These are phyloP conservation scores for Platyscapa corneri DNA, from an alignment of 1,140 invertebrate species.

Conservation along the genomic window DNA sequence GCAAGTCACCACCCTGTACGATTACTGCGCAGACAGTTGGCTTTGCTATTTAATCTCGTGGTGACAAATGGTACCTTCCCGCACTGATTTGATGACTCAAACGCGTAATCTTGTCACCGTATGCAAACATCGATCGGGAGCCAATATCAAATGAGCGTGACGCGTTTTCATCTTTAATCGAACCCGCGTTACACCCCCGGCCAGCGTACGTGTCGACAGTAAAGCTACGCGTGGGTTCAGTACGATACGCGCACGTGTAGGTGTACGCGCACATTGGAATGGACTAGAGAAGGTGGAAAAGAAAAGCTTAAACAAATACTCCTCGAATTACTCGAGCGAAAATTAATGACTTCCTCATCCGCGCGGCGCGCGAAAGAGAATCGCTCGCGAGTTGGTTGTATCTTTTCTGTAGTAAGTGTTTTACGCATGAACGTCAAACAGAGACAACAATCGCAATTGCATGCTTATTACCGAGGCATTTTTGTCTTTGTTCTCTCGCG, in stretches of 20 bases:
- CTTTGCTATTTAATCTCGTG: slow-evolving; percentile 56
- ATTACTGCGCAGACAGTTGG: slow-evolving; percentile 31
- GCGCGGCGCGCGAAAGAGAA: slow-evolving; percentile 3
- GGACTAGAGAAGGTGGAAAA: background rate
- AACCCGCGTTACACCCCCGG: background rate
- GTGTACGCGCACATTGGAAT: background rate
- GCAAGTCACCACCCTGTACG: background rate
- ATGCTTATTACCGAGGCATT: slow-evolving; percentile 24
- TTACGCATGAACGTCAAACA: background rate
- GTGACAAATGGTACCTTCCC: slow-evolving; percentile 55
- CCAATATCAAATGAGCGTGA: background rate
- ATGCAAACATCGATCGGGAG: slow-evolving; percentile 1
- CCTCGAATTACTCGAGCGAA: slow-evolving; percentile 47
- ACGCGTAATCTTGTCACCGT: slow-evolving; percentile 51
- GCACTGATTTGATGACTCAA: slow-evolving; percentile 55
- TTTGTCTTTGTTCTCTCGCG: slow-evolving; percentile 13
- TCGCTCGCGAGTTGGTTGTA: background rate
- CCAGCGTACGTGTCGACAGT: background rate
- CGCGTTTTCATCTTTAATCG: background rate
- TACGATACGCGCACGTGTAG: background rate
- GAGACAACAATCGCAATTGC: slow-evolving; percentile 30
- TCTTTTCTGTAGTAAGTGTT: background rate
- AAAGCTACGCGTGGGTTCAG: too few relatives aligned
- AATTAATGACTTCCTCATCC: slow-evolving; percentile 50
- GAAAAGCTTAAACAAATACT: slow-evolving; percentile 36